A percentile compares a stretch with the other conserved stretches of the same genome.
phyloP scores from a whole-genome alignment of 2,113 vertebrate genomes.

The Lampris incognitus region DNA sequence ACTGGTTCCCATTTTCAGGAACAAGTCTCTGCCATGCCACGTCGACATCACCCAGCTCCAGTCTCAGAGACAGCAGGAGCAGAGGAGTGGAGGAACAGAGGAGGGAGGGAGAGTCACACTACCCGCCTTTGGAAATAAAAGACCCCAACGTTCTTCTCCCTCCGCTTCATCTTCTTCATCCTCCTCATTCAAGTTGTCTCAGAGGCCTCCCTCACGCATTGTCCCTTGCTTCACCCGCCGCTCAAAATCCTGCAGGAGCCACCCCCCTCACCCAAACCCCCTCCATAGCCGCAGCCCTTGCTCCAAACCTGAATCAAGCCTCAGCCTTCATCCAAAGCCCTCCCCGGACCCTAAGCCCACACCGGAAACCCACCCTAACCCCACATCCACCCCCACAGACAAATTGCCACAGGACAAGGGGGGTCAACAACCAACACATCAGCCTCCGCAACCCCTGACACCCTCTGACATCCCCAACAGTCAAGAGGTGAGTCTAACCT shows the following conservation, averaged over 20 bases:
- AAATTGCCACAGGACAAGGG: background rate
- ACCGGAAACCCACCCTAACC: background rate
- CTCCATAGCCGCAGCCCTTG: slow-evolving; percentile 16
- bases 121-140: background rate
- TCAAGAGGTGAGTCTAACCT: slow-evolving; percentile 40
- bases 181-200: background rate
- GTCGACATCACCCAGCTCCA: slow-evolving; percentile 57
- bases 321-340: background rate
- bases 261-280: background rate
- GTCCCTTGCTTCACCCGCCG: slow-evolving; percentile 20
- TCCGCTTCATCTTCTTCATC: background rate
- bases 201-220: background rate
- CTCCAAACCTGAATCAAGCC: rapidly evolving
- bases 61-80: slow-evolving; percentile 57
- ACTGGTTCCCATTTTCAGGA: slow-evolving; percentile 86
- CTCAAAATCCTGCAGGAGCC: background rate
- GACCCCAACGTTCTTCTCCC: background rate
- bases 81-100: slow-evolving; percentile 7
- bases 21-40: slow-evolving; percentile 62
- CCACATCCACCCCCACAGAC: background rate
- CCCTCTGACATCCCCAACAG: slow-evolving; percentile 26
- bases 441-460: background rate
- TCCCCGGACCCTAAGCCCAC: background rate
- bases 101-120: slow-evolving; percentile 10
- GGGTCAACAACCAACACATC: background rate